Evolutionary conservation across 2,888 invertebrate genomes (phyloP).

Genomic region (Nymphalis urticae): DNA sequence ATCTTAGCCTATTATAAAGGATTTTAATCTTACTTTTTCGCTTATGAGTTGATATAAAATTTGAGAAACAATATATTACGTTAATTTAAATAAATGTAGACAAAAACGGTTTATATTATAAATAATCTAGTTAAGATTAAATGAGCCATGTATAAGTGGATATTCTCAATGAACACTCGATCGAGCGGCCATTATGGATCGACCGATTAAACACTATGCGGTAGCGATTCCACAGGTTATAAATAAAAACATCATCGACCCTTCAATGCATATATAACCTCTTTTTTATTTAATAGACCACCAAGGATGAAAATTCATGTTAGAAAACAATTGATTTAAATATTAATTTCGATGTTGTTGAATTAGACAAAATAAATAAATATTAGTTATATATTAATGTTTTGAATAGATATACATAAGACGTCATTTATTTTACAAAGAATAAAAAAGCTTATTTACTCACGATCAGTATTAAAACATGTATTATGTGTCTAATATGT

Average conservation of each 20-base stretch:
- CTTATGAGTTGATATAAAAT: too few relatives aligned
- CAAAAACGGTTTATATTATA: neutral
- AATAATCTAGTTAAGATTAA: conserved; percentile 5
- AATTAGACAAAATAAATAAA: neutral
- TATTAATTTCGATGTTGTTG: neutral
- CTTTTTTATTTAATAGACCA: conserved; percentile 33
- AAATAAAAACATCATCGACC: conserved; percentile 29
- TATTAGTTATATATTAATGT: neutral
- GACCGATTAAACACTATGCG: conserved; percentile 38
- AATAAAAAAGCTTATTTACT: too few relatives aligned
- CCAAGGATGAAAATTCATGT: conserved; percentile 17
- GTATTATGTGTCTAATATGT: too few relatives aligned
- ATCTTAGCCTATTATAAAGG: too few relatives aligned
- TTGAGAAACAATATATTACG: too few relatives aligned
- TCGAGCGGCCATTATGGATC: conserved; percentile 31
- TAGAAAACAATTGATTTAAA: neutral
- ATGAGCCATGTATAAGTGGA: conserved; percentile 9
- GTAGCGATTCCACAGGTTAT: conserved; percentile 38
- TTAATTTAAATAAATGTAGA: neutral
- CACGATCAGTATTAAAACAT: too few relatives aligned
- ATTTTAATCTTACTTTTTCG: too few relatives aligned
- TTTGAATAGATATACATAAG: too few relatives aligned
- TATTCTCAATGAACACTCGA: conserved; percentile 18
- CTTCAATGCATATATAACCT: conserved; percentile 27
- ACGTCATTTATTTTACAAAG: too few relatives aligned